Conservation (phyloP, 2,113 vertebrate genomes). For the Nerophis ophidion region DNA sequence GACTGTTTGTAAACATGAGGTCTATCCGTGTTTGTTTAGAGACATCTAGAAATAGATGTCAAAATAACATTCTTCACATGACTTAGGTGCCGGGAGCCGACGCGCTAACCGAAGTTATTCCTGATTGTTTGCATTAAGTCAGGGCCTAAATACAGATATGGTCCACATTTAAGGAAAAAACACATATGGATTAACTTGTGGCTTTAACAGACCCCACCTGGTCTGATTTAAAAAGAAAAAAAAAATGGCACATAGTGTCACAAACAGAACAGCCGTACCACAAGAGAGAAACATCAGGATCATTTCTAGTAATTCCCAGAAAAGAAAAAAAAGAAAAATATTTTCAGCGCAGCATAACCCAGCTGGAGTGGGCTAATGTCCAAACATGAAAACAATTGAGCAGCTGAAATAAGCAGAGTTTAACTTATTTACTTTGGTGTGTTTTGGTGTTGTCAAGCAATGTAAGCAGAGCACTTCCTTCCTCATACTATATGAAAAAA, state of each 20-base stretch:
- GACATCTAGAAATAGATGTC: slow-evolving; percentile 51
- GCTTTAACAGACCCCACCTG: not conserved
- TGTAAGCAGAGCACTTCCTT: too few species aligned
- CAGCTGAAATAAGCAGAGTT: too few species aligned
- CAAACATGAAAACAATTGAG: too few species aligned
- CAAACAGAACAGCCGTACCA: not conserved
- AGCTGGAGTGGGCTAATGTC: too few species aligned
- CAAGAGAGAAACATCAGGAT: not conserved
- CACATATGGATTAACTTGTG: not conserved
- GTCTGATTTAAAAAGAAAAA: slow-evolving; percentile 4
- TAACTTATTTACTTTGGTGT: too few species aligned
- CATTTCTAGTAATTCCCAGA: slow-evolving; percentile 3
- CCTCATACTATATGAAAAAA: too few species aligned
- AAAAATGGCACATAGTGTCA: not conserved
- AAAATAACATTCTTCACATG: slow-evolving; percentile 54
- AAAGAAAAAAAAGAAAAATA: not conserved
- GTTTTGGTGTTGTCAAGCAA: too few species aligned
- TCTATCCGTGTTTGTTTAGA: slow-evolving; percentile 48
- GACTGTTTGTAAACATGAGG: slow-evolving; percentile 54
- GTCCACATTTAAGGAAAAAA: not conserved
- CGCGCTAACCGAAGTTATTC: slow-evolving; percentile 44
- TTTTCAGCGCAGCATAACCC: too few species aligned
- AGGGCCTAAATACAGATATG: slow-evolving; percentile 25
- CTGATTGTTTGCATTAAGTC: slow-evolving; percentile 38
- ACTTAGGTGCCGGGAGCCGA: slow-evolving; percentile 23